Conservation (phyloP, 2,888 invertebrate species). For the Hypolimnas misippus region DNA sequence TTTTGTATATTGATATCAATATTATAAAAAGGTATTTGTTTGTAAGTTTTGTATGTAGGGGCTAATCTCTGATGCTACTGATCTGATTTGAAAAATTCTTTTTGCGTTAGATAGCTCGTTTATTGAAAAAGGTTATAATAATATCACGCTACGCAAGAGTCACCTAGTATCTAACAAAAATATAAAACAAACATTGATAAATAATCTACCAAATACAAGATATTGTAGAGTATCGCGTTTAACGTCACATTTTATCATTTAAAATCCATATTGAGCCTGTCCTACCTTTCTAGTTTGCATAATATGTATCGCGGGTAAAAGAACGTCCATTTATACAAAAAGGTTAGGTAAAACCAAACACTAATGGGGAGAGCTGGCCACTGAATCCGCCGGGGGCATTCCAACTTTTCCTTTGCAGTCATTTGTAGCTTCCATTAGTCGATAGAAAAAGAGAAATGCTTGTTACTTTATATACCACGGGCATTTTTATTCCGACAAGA, state of each 20-base stretch:
- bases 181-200: too few species aligned
- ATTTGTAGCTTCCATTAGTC: conserved; percentile 51
- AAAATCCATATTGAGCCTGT: not conserved
- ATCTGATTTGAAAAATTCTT: too few species aligned
- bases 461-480: conserved; percentile 24
- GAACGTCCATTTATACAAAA: conserved; percentile 3
- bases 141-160: too few species aligned
- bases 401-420: conserved; percentile 57
- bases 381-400: conserved; percentile 50
- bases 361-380: conserved; percentile 43
- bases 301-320: not conserved
- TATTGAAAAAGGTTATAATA: too few species aligned
- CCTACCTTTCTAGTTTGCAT: not conserved
- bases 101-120: too few species aligned
- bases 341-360: conserved; percentile 10
- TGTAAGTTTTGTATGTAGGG: too few species aligned
- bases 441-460: conserved; percentile 30
- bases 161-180: too few species aligned
- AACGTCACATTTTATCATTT: not conserved
- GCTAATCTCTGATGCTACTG: too few species aligned
- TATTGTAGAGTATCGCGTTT: too few species aligned
- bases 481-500: conserved; percentile 20
- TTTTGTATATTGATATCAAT: too few species aligned
- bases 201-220: too few species aligned
- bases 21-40: too few species aligned